Base-by-base conservation (phyloP, 2,113 vertebrate genomes). In the Motacilla tschutschensis region DNA sequence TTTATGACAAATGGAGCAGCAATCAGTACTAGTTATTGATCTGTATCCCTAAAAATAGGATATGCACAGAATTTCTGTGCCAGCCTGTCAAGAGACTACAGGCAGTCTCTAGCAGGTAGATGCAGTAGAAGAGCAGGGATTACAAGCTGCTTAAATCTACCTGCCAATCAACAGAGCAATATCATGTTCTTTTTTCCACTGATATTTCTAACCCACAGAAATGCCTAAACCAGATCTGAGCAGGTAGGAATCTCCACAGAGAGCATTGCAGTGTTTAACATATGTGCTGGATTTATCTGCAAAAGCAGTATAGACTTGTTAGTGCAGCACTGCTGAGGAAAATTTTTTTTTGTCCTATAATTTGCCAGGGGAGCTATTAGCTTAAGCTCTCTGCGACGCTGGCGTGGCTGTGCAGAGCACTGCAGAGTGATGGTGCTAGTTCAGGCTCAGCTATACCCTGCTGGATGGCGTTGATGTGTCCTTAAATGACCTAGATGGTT, bases 401-500 rank as follows among this genome's bases (percentile, higher is more conserved):
- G 66, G 36, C 72, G 87, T 69, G 89, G 55, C 44, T 85, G 75
- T 55, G 40, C 10, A 62, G 87, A 83, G 60, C 44, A 44, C 51
- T 85, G 72, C 55, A 62, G 75, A 84, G 53, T 55, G 31, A 79
- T 87, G 48, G 60, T 69, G 8, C 48, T 79, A 55, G 67, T 14
- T 82, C 82, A 87, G 54, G 18, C 60, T 73, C 76, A 85, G 76
- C 64, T 87, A 2, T 38, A 41, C 38, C n/a, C 65, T 48, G 31
- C 51, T 70, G 82, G 60, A 93, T 87, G 51, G 40, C 73, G 64
- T 70, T 73, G 67, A 73, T 15, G 18, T 59, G 64, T 89, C 92
- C 93, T 93, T 77, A 93, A 88, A 79, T 31, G 82, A 90, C 85
- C 75, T 43, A 48, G 60, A 82, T 63, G 67, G 55, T 16, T 91